Evolutionary conservation across 2,113 vertebrate species (phyloP).

Genomic region (Strix uralensis): DNA sequence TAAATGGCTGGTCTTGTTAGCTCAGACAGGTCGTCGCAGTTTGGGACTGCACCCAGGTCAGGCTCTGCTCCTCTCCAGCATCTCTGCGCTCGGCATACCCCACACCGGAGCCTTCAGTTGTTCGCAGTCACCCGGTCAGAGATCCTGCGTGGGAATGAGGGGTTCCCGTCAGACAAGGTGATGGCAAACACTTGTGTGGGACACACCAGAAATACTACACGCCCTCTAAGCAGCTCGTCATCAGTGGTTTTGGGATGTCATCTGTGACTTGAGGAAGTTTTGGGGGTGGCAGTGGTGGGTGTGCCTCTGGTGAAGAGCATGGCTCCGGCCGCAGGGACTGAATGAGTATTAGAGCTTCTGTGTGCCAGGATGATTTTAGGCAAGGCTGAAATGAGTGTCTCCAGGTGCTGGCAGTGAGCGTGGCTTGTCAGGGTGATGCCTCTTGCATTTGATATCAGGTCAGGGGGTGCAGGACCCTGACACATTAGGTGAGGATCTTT

Average conservation of each 20-base stretch:
- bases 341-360: background rate
- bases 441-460: background rate
- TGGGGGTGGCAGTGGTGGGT: no score
- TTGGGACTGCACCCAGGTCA: background rate
- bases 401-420: background rate
- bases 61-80: background rate
- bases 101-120: accelerated
- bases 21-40: background rate
- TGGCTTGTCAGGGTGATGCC: background rate
- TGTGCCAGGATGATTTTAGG: background rate
- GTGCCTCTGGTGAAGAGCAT: accelerated
- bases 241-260: background rate
- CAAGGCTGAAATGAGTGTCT: background rate
- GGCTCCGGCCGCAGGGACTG: accelerated
- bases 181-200: accelerated
- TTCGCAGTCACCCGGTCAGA: background rate
- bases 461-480: background rate
- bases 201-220: accelerated
- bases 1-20: background rate
- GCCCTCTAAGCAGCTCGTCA: accelerated
- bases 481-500: background rate
- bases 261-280: background rate
- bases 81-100: accelerated
- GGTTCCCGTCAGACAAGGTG: background rate
- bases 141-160: accelerated